These are phyloP conservation scores for Caenorhabditis plicata DNA, from an alignment of 2,888 invertebrate species.

Conservation along the genomic window DNA sequence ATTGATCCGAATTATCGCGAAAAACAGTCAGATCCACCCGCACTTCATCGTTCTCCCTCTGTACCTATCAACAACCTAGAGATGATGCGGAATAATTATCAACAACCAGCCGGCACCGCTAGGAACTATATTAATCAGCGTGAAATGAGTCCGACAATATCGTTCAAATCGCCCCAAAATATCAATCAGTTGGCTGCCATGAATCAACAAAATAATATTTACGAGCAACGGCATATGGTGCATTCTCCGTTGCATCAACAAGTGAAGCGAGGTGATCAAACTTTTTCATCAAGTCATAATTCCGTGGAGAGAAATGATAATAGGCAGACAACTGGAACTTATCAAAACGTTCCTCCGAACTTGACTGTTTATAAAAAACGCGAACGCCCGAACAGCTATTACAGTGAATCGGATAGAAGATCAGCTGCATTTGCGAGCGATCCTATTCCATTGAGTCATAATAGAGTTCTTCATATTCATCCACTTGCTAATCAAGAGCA, in stretches of 20 bases:
- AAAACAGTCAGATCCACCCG: constrained; percentile 1
- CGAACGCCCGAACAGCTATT: constrained; percentile 6
- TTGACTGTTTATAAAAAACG: constrained; percentile 9
- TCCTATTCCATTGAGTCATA: constrained; percentile 26
- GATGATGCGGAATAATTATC: no score
- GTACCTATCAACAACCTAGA: constrained; percentile 28
- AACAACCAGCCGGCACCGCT: no score
- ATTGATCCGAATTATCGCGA: constrained; percentile 19
- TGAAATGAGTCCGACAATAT: constrained; percentile 11
- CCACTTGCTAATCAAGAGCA: constrained; percentile 14
- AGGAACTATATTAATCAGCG: constrained; percentile 9
- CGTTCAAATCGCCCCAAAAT: constrained; percentile 10
- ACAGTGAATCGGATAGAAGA: constrained; percentile 13
- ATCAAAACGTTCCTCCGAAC: constrained; percentile 22
- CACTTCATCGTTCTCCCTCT: constrained; percentile 3
- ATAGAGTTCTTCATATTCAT: constrained; percentile 32
- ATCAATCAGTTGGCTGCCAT: constrained; percentile 14
- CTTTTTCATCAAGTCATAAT: no score
- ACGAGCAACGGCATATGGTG: no score
- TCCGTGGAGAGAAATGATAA: constrained; percentile 1
- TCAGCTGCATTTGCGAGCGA: constrained; percentile 21
- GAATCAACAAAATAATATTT: no score
- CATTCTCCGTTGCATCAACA: no score
- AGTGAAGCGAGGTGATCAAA: no score
- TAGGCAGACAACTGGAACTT: constrained; percentile 7